Percentiles rank a stretch among this genome's conserved stretches.
Evolutionary conservation across 2,113 vertebrate genomes (phyloP).

Genomic region (Choloepus hoffmanni): DNA sequence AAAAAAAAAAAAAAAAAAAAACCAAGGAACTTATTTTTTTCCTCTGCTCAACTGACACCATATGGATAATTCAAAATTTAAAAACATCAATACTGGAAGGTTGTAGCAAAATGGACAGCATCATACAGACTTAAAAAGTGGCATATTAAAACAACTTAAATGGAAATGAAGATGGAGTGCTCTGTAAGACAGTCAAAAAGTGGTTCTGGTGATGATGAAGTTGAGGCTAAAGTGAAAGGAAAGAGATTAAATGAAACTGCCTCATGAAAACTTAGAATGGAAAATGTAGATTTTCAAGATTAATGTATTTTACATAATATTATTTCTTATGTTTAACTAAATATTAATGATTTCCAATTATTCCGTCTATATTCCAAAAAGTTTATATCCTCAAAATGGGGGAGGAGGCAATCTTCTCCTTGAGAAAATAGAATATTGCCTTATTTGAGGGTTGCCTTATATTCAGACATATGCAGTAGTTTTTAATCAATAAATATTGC

Average conservation of each 20-base stretch:
- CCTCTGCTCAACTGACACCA: slow-evolving; percentile 12
- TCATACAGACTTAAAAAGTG: not conserved
- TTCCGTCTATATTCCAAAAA: not conserved
- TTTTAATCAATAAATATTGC: not conserved
- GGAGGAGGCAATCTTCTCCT: not conserved
- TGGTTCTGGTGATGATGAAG: not conserved
- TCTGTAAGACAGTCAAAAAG: not conserved
- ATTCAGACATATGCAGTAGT: not conserved
- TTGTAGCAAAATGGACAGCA: not conserved
- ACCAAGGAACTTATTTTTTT: not conserved
- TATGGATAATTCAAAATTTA: not conserved
- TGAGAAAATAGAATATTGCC: not conserved
- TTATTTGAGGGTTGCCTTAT: not conserved
- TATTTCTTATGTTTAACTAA: not conserved
- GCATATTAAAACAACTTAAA: not conserved
- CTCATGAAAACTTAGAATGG: not conserved
- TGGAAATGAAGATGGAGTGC: not conserved
- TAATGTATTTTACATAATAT: not conserved
- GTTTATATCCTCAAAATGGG: not conserved
- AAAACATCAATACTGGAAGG: not conserved
- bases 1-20: not conserved
- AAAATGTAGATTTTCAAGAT: slow-evolving; percentile 9
- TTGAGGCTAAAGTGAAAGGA: not conserved
- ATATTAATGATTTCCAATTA: not conserved
- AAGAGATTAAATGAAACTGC: not conserved